These are phyloP conservation scores for Temnopleurus reevesii DNA, from an alignment of 53 echinoderm and acorn worm species.

Conservation along the genomic window DNA sequence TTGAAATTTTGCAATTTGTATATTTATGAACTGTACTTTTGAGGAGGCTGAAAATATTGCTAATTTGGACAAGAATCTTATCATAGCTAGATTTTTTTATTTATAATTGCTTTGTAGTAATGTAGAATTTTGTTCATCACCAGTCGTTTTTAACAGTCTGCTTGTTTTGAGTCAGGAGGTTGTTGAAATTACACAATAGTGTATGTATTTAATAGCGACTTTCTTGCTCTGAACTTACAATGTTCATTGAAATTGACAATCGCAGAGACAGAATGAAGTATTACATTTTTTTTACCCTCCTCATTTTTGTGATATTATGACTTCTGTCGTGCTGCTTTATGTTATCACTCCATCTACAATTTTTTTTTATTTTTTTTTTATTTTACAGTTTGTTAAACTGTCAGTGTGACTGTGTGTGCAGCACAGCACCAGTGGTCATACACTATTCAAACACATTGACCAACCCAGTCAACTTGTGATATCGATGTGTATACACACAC, in stretches of 20 bases:
- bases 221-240: too few species aligned
- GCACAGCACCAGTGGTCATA: too few species aligned
- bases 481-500: neutral
- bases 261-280: slow-evolving; percentile 49
- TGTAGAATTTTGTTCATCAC: neutral
- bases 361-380: neutral
- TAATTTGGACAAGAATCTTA: neutral
- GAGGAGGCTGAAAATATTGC: slow-evolving; percentile 42
- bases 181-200: too few species aligned
- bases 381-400: neutral
- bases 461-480: neutral
- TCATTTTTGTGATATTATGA: slow-evolving; percentile 46
- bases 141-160: too few species aligned
- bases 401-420: too few species aligned
- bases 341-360: neutral
- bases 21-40: slow-evolving; percentile 44
- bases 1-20: slow-evolving; percentile 47
- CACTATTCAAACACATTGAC: too few species aligned
- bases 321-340: slow-evolving; percentile 49
- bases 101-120: neutral
- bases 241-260: neutral
- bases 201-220: too few species aligned
- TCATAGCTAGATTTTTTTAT: neutral
- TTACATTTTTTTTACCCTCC: neutral
- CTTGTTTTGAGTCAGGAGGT: too few species aligned